Base-by-base conservation (phyloP, 1,140 invertebrate species). In the Ladona fulva region DNA sequence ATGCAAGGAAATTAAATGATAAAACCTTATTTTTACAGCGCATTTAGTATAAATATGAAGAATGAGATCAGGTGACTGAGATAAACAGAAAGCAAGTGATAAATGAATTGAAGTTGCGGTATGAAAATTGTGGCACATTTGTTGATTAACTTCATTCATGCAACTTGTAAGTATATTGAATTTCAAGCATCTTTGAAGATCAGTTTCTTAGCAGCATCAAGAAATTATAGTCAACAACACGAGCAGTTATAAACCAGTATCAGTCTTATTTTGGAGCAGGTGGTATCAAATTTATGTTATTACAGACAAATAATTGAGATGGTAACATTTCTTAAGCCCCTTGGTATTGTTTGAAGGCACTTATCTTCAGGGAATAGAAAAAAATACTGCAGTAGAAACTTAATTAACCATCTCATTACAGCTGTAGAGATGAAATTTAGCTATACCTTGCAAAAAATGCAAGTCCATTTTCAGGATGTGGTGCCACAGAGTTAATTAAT, bases 201-300 rank as follows among this genome's bases (percentile, higher is more conserved):
- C 52, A 66, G n/a, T 16, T 22, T 66, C 16, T 66, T 66, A 6
- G n/a, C 52, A 22, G n/a, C n/a, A 66, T 5, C 14, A 12, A 66
- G 52, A 66, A 16, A 66, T 66, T 12, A 16, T 22, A 66, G 16
- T 66, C n/a, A 37, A 66, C 52, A 66, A 66, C 52, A 66, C 14
- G 52, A 66, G 52, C 52, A 66, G 16, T 3, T 19, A 66, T 19
- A 66, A 66, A 66, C n/a, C n/a, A 22, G 52, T 16, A 66, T 66
- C 52, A 66, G 52, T 66, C 52, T 66, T 66, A 66, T 66, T 66
- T 66, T 66, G 52, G n/a, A 66, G 52, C 52, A 66, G 52, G 52
- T 12, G 16, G n/a, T 22, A 66, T 66, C 52, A 66, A 66, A 66
- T 66, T 66, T 22, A 66, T 66, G n/a, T 19, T 66, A 66, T 19